phyloP scores from a whole-genome alignment of 2,797 vertebrate species.

The Hylomyscus alleni region DNA sequence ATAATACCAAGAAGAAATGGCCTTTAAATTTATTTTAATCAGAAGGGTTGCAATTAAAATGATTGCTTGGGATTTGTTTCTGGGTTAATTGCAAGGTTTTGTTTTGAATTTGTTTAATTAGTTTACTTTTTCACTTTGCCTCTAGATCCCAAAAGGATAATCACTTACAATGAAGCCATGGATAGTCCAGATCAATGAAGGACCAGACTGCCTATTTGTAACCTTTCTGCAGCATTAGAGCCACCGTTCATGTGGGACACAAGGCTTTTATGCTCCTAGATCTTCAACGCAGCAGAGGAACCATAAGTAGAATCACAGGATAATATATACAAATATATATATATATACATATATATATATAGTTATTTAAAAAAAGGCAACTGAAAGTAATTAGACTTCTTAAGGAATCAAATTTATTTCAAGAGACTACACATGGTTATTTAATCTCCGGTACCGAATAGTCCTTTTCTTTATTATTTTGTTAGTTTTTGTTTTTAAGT shows the following conservation, averaged over 20 bases:
- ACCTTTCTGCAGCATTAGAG: slow-evolving; percentile 89
- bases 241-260: slow-evolving; percentile 89
- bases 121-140: slow-evolving; percentile 70
- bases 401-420: slow-evolving; percentile 91
- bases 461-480: slow-evolving; percentile 70
- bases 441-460: slow-evolving; percentile 91
- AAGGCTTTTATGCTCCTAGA: slow-evolving; percentile 90
- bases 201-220: slow-evolving; percentile 88
- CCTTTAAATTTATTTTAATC: slow-evolving; percentile 19
- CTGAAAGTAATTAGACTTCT: slow-evolving; percentile 91
- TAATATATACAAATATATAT: slow-evolving; percentile 91
- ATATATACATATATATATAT: slow-evolving; percentile 89
- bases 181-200: slow-evolving; percentile 92
- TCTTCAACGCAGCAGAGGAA: slow-evolving; percentile 91
- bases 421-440: slow-evolving; percentile 90
- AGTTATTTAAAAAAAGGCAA: slow-evolving; percentile 91
- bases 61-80: slow-evolving; percentile 60
- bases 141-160: slow-evolving; percentile 93
- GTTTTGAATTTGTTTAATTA: slow-evolving; percentile 41
- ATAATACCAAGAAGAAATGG: background rate
- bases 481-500: slow-evolving; percentile 85
- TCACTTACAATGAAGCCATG: slow-evolving; percentile 94
- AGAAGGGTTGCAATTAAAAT: background rate
- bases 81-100: slow-evolving; percentile 37
- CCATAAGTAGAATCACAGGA: slow-evolving; percentile 92